phyloP scores from a whole-genome alignment of 53 echinoderm and acorn worm species.

The Paracentrotus lividus region DNA sequence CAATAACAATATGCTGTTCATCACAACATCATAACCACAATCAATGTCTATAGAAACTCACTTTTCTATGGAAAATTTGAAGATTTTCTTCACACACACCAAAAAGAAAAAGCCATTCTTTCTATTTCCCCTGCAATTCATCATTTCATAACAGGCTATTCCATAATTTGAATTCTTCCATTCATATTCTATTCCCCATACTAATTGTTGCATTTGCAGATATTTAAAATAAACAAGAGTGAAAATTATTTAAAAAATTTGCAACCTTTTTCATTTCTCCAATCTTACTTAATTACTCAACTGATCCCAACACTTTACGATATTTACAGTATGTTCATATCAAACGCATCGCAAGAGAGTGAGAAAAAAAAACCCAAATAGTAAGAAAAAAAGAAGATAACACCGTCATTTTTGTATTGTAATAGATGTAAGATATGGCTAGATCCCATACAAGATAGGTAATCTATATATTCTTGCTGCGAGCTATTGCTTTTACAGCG shows the following conservation, averaged over 20 bases:
- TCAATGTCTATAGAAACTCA: neutral
- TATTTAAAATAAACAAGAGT: too few relatives aligned
- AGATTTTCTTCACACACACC: neutral
- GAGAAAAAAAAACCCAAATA: neutral
- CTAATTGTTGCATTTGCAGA: too few relatives aligned
- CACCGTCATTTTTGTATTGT: neutral
- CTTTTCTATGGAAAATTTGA: neutral
- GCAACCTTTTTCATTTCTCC: too few relatives aligned
- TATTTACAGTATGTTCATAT: too few relatives aligned
- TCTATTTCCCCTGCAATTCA: neutral
- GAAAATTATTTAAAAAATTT: too few relatives aligned
- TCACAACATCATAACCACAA: neutral
- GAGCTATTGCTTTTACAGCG: constrained; percentile 30
- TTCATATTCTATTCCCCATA: too few relatives aligned
- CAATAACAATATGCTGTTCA: neutral
- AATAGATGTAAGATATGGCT: neutral
- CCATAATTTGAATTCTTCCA: too few relatives aligned
- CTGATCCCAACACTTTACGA: too few relatives aligned
- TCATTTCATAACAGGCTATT: neutral
- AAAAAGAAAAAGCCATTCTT: neutral
- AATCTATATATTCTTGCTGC: constrained; percentile 16
- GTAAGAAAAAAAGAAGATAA: neutral
- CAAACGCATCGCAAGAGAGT: too few relatives aligned
- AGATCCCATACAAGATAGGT: neutral
- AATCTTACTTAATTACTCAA: too few relatives aligned